Evolutionary conservation across 2,888 invertebrate genomes (phyloP).

Genomic region (Argynnis bischoffii): DNA sequence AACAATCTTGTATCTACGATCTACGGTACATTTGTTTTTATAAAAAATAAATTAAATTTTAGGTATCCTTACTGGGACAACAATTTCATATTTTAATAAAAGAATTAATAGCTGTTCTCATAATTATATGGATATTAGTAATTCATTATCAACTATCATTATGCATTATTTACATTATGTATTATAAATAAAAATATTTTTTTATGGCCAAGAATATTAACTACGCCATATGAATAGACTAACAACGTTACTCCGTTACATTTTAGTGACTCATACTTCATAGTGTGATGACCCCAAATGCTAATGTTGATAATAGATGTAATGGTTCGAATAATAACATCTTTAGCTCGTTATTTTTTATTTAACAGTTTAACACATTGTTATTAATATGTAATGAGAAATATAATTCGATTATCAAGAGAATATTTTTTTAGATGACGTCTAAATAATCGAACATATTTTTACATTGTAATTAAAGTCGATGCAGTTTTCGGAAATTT

Average conservation of each 20-base stretch:
- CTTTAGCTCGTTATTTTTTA: neutral
- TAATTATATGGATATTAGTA: too few species aligned
- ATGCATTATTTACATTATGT: constrained; percentile 1
- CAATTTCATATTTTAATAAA: too few species aligned
- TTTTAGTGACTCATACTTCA: constrained; percentile 32
- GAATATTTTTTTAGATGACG: too few species aligned
- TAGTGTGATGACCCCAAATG: constrained; percentile 32
- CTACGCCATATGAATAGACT: constrained; percentile 17
- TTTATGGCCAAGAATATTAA: constrained; percentile 17
- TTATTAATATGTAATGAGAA: neutral
- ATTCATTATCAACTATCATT: neutral
- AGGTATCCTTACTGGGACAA: too few species aligned
- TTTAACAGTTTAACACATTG: neutral
- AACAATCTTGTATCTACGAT: too few species aligned
- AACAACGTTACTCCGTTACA: constrained; percentile 18
- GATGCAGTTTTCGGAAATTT: constrained; percentile 7
- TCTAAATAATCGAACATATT: neutral
- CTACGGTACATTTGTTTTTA: too few species aligned
- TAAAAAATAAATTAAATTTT: too few species aligned
- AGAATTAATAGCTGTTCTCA: too few species aligned
- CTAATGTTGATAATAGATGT: constrained; percentile 33
- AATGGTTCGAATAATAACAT: constrained; percentile 29
- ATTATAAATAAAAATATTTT: neutral
- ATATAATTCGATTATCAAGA: too few species aligned
- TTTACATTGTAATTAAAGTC: neutral